Conservation (phyloP, 2,113 vertebrate genomes). For the Coturnix japonica region DNA sequence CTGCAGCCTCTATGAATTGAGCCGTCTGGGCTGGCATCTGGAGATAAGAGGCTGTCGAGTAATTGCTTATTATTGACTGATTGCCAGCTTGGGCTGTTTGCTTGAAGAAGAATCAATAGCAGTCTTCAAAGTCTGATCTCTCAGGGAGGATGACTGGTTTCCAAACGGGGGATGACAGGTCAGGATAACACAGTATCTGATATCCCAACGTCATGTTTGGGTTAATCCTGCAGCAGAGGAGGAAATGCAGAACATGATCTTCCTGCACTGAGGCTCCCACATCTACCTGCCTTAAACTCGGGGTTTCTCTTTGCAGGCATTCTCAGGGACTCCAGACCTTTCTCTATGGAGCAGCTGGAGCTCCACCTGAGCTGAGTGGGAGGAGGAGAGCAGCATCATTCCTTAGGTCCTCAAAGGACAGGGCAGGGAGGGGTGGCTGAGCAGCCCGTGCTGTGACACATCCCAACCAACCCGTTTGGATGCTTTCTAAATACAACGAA, state of each 20-base stretch:
- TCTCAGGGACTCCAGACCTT: background rate
- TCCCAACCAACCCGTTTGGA: conserved; percentile 58
- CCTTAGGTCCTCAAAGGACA: background rate
- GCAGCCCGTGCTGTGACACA: conserved; percentile 36
- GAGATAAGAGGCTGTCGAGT: conserved; percentile 66
- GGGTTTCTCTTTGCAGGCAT: background rate
- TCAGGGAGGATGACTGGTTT: conserved; percentile 12
- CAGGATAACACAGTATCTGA: conserved; percentile 24
- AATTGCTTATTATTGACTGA: conserved; percentile 72
- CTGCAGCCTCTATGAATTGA: conserved; percentile 31
- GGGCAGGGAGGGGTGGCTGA: conserved; percentile 32
- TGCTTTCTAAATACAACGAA: conserved; percentile 60
- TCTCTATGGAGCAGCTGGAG: background rate
- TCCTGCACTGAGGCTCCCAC: background rate
- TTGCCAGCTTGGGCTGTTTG: conserved; percentile 50
- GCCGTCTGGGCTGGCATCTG: conserved; percentile 60
- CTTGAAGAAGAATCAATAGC: conserved; percentile 67
- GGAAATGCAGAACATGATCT: background rate
- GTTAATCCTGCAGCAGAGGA: background rate
- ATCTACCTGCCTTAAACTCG: background rate
- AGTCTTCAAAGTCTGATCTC: conserved; percentile 53
- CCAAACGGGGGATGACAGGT: conserved; percentile 56
- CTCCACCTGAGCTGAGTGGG: background rate
- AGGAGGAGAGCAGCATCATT: background rate
- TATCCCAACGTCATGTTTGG: background rate